These are phyloP conservation scores for Chauna torquata DNA, from an alignment of 2,113 vertebrate species.

Conservation along the genomic window DNA sequence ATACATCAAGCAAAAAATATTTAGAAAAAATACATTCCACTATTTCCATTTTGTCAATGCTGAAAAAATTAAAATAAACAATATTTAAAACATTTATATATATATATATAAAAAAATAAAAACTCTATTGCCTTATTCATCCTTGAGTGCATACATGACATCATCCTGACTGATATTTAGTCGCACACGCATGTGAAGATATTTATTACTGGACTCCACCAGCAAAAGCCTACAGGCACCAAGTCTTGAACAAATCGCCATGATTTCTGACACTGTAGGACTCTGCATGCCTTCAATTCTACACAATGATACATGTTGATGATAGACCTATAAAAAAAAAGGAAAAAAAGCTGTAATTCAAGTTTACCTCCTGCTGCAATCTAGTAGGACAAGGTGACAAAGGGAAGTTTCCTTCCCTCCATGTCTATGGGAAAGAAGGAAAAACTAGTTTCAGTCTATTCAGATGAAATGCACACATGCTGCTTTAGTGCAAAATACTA, in stretches of 20 bases:
- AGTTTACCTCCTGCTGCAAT: not conserved
- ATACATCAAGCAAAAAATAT: not conserved
- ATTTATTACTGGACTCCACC: constrained; percentile 83
- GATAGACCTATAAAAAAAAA: constrained; percentile 80
- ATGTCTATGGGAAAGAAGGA: not conserved
- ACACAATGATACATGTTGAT: constrained; percentile 87
- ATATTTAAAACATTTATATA: constrained; percentile 13
- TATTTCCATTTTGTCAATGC: not conserved
- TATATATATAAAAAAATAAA: not conserved
- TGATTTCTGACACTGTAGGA: constrained; percentile 81
- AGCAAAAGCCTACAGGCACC: constrained; percentile 88
- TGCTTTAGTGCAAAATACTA: not conserved
- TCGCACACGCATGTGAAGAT: constrained; percentile 84
- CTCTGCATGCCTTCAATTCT: constrained; percentile 89
- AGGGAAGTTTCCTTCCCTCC: not conserved
- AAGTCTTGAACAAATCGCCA: constrained; percentile 84
- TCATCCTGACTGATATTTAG: constrained; percentile 93
- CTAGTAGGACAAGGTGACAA: not conserved
- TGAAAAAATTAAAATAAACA: not conserved
- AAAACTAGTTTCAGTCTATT: not conserved
- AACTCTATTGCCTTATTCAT: constrained; percentile 64
- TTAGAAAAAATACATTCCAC: not conserved
- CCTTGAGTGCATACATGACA: constrained; percentile 87
- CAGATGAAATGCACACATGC: too few species aligned
- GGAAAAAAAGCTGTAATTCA: not conserved